phyloP scores from a whole-genome alignment of 1,140 invertebrate species.

The Tetramorium simillimum region DNA sequence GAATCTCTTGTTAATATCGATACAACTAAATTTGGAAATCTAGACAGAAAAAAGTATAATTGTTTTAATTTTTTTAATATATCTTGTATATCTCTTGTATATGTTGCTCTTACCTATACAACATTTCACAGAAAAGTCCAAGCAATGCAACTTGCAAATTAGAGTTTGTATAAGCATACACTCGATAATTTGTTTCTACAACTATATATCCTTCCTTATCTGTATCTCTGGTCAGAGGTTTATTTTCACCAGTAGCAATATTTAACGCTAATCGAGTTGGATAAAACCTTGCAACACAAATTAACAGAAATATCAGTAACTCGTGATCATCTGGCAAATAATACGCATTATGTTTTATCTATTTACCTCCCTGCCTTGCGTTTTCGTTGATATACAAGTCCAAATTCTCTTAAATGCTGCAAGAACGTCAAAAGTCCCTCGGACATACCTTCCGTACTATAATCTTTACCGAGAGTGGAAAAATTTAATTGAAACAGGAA shows the following conservation, averaged over 20 bases:
- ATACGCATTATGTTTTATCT: background rate
- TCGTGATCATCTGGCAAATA: background rate
- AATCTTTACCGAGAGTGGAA: conserved; percentile 98
- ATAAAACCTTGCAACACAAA: conserved; percentile 90
- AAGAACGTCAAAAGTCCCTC: conserved; percentile 95
- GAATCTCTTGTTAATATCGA: conserved; percentile 97
- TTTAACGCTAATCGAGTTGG: conserved; percentile 97
- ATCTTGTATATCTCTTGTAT: background rate
- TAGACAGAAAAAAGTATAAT: conserved; percentile 80
- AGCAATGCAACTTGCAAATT: conserved; percentile 96
- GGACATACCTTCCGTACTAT: conserved; percentile 97
- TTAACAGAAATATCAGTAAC: conserved; percentile 43
- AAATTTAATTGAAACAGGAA: conserved; percentile 99
- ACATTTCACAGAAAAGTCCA: conserved; percentile 95
- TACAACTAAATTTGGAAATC: conserved; percentile 98
- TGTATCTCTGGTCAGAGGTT: conserved; percentile 84
- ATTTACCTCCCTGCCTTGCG: conserved; percentile 84
- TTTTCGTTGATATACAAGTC: conserved; percentile 98
- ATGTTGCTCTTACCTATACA: conserved; percentile 90
- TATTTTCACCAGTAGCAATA: conserved; percentile 90
- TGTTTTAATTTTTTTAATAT: conserved; percentile 3
- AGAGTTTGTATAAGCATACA: conserved; percentile 98
- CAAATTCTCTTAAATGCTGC: conserved; percentile 98
- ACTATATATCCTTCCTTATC: conserved; percentile 93
- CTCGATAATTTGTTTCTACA: conserved; percentile 98